Percentiles rank a stretch among this genome's conserved stretches.
Conservation (phyloP, 2,113 vertebrate genomes). For the Spea bombifrons region DNA sequence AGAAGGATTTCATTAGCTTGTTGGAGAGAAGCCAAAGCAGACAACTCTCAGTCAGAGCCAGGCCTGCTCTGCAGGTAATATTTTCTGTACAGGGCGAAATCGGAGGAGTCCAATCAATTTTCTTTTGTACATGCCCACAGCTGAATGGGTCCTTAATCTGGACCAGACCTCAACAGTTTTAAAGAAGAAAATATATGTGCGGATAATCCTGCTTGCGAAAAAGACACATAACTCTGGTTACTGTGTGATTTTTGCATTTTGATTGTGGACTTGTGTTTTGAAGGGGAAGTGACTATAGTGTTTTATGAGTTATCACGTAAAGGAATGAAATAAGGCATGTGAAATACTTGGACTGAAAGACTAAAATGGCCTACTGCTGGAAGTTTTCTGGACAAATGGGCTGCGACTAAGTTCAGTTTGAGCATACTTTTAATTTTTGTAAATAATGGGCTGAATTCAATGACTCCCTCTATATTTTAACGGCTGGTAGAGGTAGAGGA, state of each 20-base stretch:
- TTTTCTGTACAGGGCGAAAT: constrained; percentile 34
- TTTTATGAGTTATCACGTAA: not conserved
- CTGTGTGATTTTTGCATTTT: not conserved
- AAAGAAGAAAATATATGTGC: not conserved
- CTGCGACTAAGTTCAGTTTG: too few species aligned
- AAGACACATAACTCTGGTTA: not conserved
- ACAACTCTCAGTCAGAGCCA: constrained; percentile 33
- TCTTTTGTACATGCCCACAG: constrained; percentile 34
- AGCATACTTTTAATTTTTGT: too few species aligned
- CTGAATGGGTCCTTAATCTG: constrained; percentile 36
- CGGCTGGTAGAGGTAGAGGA: too few species aligned
- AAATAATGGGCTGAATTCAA: too few species aligned
- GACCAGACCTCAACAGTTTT: constrained; percentile 29
- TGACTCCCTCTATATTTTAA: too few species aligned
- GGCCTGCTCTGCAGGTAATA: constrained; percentile 45
- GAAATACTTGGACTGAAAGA: not conserved
- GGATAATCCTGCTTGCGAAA: not conserved
- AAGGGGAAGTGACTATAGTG: not conserved
- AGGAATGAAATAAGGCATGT: not conserved
- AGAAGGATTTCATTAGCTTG: constrained; percentile 42
- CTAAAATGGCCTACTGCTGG: too few species aligned
- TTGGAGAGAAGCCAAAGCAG: constrained; percentile 31
- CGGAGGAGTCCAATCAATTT: constrained; percentile 43
- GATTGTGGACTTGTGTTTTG: not conserved
- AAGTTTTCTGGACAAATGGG: too few species aligned